Evolutionary conservation across 2,888 invertebrate genomes (phyloP).

Genomic region (Melitaea athalia): DNA sequence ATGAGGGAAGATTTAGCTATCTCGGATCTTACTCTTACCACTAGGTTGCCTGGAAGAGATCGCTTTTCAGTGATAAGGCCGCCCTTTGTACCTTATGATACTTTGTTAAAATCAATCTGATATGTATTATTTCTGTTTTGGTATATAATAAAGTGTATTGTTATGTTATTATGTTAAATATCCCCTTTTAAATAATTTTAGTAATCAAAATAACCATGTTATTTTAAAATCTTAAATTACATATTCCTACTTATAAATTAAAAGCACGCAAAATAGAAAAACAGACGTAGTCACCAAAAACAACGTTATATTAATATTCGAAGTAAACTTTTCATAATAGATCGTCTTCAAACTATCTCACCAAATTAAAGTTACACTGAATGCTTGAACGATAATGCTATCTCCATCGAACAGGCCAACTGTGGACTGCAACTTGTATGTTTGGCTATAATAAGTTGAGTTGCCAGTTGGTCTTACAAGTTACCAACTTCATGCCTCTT

Average conservation of each 20-base stretch:
- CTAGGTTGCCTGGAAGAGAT: no score
- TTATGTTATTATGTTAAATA: no score
- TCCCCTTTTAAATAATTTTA: no score
- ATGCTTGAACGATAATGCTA: slow-evolving; percentile 56
- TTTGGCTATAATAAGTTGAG: slow-evolving; percentile 65
- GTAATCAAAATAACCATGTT: no score
- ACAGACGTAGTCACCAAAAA: not conserved
- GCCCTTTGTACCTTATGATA: no score
- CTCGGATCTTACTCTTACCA: no score
- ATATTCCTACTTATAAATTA: not conserved
- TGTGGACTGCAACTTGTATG: slow-evolving; percentile 57
- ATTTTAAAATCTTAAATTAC: no score
- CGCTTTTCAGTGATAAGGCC: no score
- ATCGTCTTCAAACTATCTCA: slow-evolving; percentile 18
- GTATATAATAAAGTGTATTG: no score
- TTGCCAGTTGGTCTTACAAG: slow-evolving; percentile 45
- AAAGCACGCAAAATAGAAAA: not conserved
- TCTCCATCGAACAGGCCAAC: slow-evolving; percentile 59
- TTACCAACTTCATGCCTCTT: slow-evolving; percentile 58
- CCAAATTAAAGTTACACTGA: slow-evolving; percentile 28
- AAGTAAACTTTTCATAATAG: slow-evolving; percentile 2
- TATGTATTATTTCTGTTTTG: no score
- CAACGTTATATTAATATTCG: not conserved
- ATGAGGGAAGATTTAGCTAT: no score
- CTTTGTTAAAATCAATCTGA: no score